These are phyloP conservation scores for Antennarius striatus DNA, from an alignment of 2,113 vertebrate species.

Conservation along the genomic window DNA sequence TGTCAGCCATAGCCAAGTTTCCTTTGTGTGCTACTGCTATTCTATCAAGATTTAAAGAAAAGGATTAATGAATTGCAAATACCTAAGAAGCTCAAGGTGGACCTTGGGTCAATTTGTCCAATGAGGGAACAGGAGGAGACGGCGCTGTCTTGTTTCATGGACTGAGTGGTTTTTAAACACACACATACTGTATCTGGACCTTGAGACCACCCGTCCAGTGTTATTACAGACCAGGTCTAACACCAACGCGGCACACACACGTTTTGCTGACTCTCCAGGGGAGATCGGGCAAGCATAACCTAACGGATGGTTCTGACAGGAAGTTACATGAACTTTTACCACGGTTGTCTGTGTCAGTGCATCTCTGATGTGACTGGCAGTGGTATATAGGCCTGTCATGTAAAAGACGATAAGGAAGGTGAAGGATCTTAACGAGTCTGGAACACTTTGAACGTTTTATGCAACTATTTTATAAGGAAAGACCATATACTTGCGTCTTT, in stretches of 20 bases:
- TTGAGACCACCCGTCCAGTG: constrained; percentile 31
- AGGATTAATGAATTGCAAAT: background rate
- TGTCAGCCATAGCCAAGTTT: background rate
- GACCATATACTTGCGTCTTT: no score
- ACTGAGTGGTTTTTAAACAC: constrained; percentile 3
- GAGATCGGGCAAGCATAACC: no score
- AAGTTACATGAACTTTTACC: background rate
- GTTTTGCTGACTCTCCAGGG: constrained; percentile 26
- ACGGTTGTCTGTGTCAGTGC: background rate
- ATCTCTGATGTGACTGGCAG: no score
- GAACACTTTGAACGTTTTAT: no score
- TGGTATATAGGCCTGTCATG: background rate
- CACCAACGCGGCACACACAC: constrained; percentile 3
- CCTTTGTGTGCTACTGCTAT: background rate
- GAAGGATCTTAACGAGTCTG: no score
- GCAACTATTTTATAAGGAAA: no score
- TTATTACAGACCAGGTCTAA: constrained; percentile 16
- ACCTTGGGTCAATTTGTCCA: background rate
- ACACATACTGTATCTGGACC: background rate
- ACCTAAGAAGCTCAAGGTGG: background rate
- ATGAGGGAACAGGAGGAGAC: constrained; percentile 3
- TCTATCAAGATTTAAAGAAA: background rate
- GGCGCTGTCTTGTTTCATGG: background rate
- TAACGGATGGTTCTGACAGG: background rate
- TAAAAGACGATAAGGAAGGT: no score